Evolutionary conservation across 2,797 vertebrate genomes (phyloP).

Genomic region (Hippocampus kuda): DNA sequence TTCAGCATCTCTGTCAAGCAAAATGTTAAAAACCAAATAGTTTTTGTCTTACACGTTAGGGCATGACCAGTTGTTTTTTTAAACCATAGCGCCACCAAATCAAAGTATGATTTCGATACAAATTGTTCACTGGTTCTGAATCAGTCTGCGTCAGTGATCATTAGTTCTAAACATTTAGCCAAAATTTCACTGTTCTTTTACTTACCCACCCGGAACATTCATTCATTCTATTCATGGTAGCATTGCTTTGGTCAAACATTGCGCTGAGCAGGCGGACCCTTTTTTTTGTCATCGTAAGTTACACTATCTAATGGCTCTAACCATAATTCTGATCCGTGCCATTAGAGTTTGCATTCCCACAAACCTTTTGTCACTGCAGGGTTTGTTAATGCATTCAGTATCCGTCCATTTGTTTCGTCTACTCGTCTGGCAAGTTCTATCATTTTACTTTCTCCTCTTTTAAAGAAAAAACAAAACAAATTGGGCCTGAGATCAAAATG

Average conservation of each 20-base stretch:
- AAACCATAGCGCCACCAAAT: neutral
- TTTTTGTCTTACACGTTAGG: neutral
- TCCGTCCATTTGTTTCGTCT: neutral
- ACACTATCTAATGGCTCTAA: too few species aligned
- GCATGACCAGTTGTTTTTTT: neutral
- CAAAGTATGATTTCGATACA: neutral
- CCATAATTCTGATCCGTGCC: too few species aligned
- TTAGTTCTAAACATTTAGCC: neutral
- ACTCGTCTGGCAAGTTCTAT: neutral
- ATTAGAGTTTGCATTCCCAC: too few species aligned
- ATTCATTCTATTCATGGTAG: neutral
- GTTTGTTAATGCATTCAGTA: neutral
- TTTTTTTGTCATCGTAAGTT: neutral
- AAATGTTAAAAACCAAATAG: neutral
- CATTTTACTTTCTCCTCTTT: neutral
- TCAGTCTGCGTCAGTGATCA: neutral
- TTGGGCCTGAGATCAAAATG: slow-evolving; percentile 2
- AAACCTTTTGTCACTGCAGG: too few species aligned
- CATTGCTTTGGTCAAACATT: neutral
- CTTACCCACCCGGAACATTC: neutral
- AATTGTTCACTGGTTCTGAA: neutral
- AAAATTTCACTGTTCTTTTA: neutral
- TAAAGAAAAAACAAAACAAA: neutral
- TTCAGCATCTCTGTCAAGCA: neutral
- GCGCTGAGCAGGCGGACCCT: neutral